Conservation (phyloP, 2,797 vertebrate genomes). For the Tragelaphus oryx region DNA sequence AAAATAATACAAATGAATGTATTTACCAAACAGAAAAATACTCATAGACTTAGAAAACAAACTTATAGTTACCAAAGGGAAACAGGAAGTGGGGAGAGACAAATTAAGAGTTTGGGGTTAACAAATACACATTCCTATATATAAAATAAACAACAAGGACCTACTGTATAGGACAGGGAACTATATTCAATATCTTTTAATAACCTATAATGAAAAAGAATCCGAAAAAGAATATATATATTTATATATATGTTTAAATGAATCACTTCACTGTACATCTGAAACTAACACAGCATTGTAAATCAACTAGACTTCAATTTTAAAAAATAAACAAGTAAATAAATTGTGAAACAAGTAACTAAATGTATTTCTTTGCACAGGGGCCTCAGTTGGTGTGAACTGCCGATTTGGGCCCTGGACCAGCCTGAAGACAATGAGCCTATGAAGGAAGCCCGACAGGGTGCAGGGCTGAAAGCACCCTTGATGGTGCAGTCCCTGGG, state of each 20-base stretch:
- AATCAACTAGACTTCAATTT: background rate
- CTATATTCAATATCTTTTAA: background rate
- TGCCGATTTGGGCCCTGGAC: slow-evolving; percentile 92
- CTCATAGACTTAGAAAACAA: background rate
- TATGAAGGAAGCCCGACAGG: slow-evolving; percentile 91
- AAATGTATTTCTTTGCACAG: slow-evolving; percentile 71
- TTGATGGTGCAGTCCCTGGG: slow-evolving; percentile 90
- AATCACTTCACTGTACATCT: background rate
- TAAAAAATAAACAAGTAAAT: background rate
- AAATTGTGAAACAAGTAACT: background rate
- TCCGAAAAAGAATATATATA: background rate
- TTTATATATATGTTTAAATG: background rate
- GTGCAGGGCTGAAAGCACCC: slow-evolving; percentile 87
- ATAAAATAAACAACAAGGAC: background rate
- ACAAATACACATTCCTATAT: background rate
- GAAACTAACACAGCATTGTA: background rate
- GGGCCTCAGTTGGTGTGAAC: slow-evolving; percentile 92
- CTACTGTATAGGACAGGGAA: background rate
- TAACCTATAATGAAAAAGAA: background rate
- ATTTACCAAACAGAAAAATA: background rate
- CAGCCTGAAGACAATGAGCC: slow-evolving; percentile 85
- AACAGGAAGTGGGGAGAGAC: background rate
- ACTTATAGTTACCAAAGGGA: background rate
- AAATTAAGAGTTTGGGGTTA: background rate
- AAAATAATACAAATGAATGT: background rate